Evolutionary conservation across 2,113 vertebrate species (phyloP), one percentile per base, ranked within the genome.

Genomic region (Acanthochromis polyacanthus): DNA sequence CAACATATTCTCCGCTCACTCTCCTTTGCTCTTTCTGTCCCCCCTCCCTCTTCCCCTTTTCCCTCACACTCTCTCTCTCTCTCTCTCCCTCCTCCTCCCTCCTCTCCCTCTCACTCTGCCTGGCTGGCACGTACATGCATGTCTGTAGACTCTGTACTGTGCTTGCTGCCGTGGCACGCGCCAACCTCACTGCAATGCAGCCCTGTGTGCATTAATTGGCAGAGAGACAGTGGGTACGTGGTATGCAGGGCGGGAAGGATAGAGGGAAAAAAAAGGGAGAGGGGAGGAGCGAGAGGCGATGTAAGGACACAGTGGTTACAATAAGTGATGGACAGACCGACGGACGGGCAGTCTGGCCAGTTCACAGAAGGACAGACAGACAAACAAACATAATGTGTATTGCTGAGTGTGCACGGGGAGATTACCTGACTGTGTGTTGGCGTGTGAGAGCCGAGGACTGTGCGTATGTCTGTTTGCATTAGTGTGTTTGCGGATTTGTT

Each of bases 161-260:
- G 89, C 89, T 85, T 85, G 91, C 88, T 90, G 87, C 88, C 56
- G 86, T 89, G 89, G 89, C 89, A 91, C 90, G 89, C 87, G 90
- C 88, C 83, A 88, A 88, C 84, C 89, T 91, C 92, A 93, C 95
- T 93, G 95, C 95, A 95, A 92, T 95, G 95, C 94, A 95, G 95
- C 92, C 80, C 93, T 92, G 89, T 92, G 91, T 94, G 94, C 92
- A 93, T 93, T 93, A 93, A 91, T 92, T 94, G 93, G 91, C 92
- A 91, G 88, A 81, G 89, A 93, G 92, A 93, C 88, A 88, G 83
- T 82, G 83, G 83, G 82, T 93, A 88, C 74, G 91, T 89, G 91
- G 88, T 91, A 89, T 88, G 89, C 92, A 75, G 89, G 83, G 86
- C 76, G 87, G 83, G 81, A 86, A 82, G 87, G 77, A 82, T 72